A percentile compares a stretch with the other conserved stretches of the same genome.
Conservation (phyloP, 1,140 invertebrate species). For the Neocloeon triangulifer region DNA sequence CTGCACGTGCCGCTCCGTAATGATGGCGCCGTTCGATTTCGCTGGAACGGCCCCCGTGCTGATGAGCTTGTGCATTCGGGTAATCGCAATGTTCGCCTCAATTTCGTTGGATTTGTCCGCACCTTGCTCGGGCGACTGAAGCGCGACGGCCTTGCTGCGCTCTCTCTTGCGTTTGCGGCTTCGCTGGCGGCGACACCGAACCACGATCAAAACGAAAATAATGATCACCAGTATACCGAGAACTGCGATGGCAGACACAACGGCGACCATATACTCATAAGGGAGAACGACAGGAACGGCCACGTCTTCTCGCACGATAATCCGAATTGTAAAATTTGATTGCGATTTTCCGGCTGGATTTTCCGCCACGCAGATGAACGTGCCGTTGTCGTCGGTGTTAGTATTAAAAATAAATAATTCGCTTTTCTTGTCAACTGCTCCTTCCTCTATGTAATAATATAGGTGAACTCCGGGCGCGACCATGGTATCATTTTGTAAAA, state of each 20-base stretch:
- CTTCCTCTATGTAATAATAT: conserved; percentile 39
- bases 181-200: conserved; percentile 23
- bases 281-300: conserved; percentile 19
- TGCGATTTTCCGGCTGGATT: conserved; percentile 52
- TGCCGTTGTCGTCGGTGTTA: conserved; percentile 51
- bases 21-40: conserved; percentile 12
- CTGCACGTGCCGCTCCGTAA: conserved; percentile 17
- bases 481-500: conserved; percentile 43
- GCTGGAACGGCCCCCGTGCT: conserved; percentile 7
- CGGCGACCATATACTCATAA: conserved; percentile 38
- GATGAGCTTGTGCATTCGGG: too few relatives aligned
- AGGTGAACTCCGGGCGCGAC: conserved; percentile 34
- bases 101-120: conserved; percentile 7
- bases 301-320: conserved; percentile 34
- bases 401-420: conserved; percentile 53
- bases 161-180: conserved; percentile 13
- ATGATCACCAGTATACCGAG: conserved; percentile 28
- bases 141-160: conserved; percentile 15
- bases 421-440: conserved; percentile 38
- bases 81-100: too few relatives aligned
- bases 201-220: conserved; percentile 29
- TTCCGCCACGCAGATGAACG: conserved; percentile 55
- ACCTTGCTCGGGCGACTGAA: conserved; percentile 13
- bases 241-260: conserved; percentile 27
- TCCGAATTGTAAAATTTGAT: conserved; percentile 52